Conservation (phyloP, 30 jellyfish, hydroid and myxozoan species). For the Pseudorhiza aurosa region DNA sequence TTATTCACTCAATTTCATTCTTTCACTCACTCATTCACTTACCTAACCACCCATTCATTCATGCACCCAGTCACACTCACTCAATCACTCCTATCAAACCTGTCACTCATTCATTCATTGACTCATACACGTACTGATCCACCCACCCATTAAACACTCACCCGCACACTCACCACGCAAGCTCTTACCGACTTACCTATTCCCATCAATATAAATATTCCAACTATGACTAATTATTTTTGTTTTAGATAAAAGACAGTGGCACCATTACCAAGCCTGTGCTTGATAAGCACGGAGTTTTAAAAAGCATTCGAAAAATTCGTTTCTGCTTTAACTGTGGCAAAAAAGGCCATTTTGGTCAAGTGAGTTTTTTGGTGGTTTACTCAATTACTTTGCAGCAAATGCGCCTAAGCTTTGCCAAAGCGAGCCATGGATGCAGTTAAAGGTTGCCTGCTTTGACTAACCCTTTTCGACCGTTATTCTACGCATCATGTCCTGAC, state of each 20-base stretch:
- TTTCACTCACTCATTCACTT: no score
- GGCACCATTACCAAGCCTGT: neutral
- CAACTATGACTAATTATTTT: neutral
- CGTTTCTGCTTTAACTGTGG: conserved; percentile 74
- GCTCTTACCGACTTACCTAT: no score
- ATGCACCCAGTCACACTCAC: no score
- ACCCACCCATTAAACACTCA: no score
- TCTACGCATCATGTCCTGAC: no score
- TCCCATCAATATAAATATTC: neutral
- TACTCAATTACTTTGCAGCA: neutral
- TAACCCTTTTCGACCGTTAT: neutral
- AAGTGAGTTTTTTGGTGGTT: conserved; percentile 58
- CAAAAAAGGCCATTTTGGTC: conserved; percentile 72
- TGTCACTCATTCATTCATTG: no score
- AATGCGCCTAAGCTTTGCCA: neutral
- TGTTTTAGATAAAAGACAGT: conserved; percentile 3
- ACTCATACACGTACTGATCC: no score
- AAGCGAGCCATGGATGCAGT: neutral
- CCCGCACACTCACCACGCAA: no score
- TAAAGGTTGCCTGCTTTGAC: neutral
- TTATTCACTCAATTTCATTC: no score
- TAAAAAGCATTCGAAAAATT: neutral
- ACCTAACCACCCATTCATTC: no score
- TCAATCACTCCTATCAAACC: no score
- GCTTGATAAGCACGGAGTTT: conserved; percentile 7